phyloP scores from a whole-genome alignment of 2,888 invertebrate species.

The Balanococcus diminutus region DNA sequence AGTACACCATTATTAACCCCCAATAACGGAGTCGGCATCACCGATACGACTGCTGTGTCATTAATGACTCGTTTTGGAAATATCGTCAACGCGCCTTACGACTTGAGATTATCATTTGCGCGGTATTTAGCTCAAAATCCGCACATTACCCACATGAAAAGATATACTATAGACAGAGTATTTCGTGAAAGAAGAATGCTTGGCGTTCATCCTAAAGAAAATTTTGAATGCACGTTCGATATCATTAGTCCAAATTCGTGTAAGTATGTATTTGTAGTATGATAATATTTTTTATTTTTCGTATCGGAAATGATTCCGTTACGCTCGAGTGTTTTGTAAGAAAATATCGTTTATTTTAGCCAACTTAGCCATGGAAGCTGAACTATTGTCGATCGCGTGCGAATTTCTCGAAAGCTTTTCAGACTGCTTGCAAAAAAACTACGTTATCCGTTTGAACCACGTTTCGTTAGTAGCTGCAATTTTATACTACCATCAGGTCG shows the following conservation, averaged over 20 bases:
- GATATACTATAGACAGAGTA: conserved; percentile 86
- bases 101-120: conserved; percentile 80
- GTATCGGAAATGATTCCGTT: not conserved
- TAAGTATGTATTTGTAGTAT: conserved; percentile 57
- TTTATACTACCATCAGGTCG: conserved; percentile 79
- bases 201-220: conserved; percentile 87
- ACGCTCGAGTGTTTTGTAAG: conserved; percentile 54
- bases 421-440: conserved; percentile 68
- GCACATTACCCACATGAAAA: conserved; percentile 75
- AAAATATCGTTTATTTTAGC: too few relatives aligned
- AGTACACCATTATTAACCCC: conserved; percentile 83
- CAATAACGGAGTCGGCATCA: conserved; percentile 66
- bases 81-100: conserved; percentile 83
- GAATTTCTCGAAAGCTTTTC: conserved; percentile 76
- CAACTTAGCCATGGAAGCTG: conserved; percentile 82
- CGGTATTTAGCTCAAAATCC: conserved; percentile 78
- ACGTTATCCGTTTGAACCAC: conserved; percentile 78
- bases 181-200: conserved; percentile 78
- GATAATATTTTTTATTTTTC: too few relatives aligned
- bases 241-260: conserved; percentile 80
- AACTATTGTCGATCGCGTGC: conserved; percentile 78
- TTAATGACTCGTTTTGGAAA: conserved; percentile 84
- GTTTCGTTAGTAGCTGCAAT: conserved; percentile 76
- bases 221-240: conserved; percentile 91
- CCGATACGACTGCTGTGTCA: conserved; percentile 71